These are phyloP conservation scores for Acyrthosiphon pisum DNA, from an alignment of 1,140 invertebrate genomes.

Conservation along the genomic window DNA sequence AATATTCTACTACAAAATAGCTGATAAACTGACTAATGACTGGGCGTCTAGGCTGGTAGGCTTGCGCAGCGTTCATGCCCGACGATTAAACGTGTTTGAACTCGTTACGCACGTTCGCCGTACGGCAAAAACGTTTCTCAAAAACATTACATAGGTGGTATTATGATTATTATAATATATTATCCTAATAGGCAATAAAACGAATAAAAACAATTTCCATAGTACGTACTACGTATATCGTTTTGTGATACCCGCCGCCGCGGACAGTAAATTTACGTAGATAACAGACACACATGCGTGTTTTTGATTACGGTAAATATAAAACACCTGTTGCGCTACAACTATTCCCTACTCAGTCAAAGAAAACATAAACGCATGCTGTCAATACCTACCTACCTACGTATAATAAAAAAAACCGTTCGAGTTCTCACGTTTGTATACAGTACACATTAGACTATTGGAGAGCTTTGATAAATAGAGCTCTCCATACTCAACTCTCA, in stretches of 20 bases:
- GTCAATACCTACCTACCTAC: not conserved
- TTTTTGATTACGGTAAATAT: constrained; percentile 22
- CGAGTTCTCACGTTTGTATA: not conserved
- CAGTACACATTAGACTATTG: too few relatives aligned
- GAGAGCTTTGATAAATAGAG: too few relatives aligned
- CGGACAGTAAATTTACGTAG: not conserved
- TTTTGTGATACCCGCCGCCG: not conserved
- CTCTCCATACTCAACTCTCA: too few relatives aligned
- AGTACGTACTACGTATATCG: constrained; percentile 26
- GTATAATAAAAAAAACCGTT: not conserved
- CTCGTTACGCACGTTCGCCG: constrained; percentile 39
- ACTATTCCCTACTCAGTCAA: not conserved
- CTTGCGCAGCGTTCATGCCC: not conserved
- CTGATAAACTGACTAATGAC: not conserved
- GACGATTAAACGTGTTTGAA: constrained; percentile 43
- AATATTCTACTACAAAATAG: too few relatives aligned
- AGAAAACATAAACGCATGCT: not conserved
- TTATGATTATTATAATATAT: not conserved
- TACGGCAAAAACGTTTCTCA: constrained; percentile 20
- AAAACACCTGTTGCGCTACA: constrained; percentile 38
- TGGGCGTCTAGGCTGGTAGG: not conserved
- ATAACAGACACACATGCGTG: constrained; percentile 9
- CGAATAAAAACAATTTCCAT: not conserved
- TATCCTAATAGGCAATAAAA: not conserved
- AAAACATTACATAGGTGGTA: not conserved